phyloP scores from a whole-genome alignment of 2,797 vertebrate genomes.

The Gadopsis bispinosus region DNA sequence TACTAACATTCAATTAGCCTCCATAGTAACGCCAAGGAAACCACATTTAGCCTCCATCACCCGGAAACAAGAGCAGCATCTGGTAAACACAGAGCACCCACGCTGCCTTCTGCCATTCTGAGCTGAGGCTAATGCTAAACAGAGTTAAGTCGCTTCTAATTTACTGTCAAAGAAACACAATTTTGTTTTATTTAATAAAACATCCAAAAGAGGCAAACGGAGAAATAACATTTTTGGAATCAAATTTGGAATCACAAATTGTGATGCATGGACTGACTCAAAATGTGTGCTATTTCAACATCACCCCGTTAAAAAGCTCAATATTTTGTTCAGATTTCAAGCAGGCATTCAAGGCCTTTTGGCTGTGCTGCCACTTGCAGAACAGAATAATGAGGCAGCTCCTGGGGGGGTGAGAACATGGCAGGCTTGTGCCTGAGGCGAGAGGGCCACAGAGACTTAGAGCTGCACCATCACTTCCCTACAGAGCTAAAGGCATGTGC shows the following conservation, averaged over 20 bases:
- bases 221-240: background rate
- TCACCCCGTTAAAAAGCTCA: background rate
- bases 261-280: background rate
- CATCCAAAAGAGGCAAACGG: background rate
- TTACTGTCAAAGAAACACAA: background rate
- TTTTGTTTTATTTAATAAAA: background rate
- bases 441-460: slow-evolving; percentile 17
- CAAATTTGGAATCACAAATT: background rate
- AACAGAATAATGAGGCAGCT: background rate
- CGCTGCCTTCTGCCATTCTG: background rate
- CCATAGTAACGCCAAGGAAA: slow-evolving; percentile 45
- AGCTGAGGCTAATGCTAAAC: background rate
- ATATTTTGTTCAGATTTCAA: background rate
- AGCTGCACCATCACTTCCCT: slow-evolving; percentile 26
- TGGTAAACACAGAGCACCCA: slow-evolving; percentile 15
- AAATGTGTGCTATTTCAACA: background rate
- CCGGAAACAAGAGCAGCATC: slow-evolving; percentile 12
- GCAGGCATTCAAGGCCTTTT: background rate
- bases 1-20: slow-evolving; percentile 60
- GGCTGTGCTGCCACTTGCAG: background rate
- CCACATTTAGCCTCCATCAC: slow-evolving; percentile 46
- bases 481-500: slow-evolving; percentile 11
- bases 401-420: background rate
- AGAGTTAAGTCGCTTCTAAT: background rate
- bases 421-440: slow-evolving; percentile 2